Conservation (phyloP, 2,797 vertebrate genomes). For the Trachops cirrhosus region DNA sequence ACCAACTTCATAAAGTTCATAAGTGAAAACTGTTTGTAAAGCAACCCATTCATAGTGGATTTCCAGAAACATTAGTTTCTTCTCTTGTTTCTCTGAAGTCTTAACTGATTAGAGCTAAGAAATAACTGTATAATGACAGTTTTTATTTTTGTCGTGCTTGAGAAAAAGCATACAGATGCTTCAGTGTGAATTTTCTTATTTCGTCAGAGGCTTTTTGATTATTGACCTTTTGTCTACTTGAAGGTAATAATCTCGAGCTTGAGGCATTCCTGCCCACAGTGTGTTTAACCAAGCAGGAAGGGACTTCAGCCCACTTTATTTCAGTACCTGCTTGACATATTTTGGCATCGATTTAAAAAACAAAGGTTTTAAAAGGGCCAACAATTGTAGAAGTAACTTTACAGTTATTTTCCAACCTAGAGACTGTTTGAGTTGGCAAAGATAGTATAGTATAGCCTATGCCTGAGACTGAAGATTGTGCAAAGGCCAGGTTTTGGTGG, state of each 20-base stretch:
- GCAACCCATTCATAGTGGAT: background rate
- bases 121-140: background rate
- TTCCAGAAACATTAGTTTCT: background rate
- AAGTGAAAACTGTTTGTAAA: constrained; percentile 15
- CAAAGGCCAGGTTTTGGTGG: background rate
- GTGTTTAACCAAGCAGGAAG: background rate
- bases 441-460: background rate
- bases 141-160: background rate
- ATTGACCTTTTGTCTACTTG: constrained; percentile 53
- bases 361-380: constrained; percentile 46
- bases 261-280: background rate
- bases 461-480: background rate
- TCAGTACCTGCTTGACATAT: constrained; percentile 38
- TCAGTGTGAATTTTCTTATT: constrained; percentile 22
- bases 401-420: constrained; percentile 24
- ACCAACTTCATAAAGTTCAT: background rate
- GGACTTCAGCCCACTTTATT: constrained; percentile 40
- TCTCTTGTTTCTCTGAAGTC: background rate
- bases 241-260: background rate
- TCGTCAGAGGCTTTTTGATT: constrained; percentile 28
- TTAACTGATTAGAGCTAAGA: constrained; percentile 15
- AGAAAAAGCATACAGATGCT: background rate
- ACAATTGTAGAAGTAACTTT: constrained; percentile 31
- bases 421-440: constrained; percentile 19
- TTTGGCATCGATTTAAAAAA: constrained; percentile 57